phyloP scores from a whole-genome alignment of 1,140 invertebrate species.

The Platorchestia sp. region DNA sequence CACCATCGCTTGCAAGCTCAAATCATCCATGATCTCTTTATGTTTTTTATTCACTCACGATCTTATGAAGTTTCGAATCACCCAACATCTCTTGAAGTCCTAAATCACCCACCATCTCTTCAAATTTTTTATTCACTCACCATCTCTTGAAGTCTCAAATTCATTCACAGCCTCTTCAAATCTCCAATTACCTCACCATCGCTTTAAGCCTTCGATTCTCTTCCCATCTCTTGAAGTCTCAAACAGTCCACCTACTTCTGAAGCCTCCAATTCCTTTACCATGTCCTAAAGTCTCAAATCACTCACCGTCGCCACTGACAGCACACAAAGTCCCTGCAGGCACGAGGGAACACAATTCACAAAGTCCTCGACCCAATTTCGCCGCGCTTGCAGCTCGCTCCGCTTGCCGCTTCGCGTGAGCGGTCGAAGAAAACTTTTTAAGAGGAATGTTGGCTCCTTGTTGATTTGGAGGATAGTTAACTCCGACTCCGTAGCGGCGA shows the following conservation, averaged over 20 bases:
- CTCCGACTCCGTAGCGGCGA: neutral
- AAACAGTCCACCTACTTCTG: too few species aligned
- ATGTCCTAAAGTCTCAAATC: neutral
- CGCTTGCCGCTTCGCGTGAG: neutral
- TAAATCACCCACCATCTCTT: too few species aligned
- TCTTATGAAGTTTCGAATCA: too few species aligned
- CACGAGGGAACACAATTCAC: neutral
- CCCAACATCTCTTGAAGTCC: too few species aligned
- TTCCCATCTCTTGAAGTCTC: too few species aligned
- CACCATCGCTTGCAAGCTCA: too few species aligned
- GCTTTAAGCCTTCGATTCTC: too few species aligned
- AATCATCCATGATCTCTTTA: too few species aligned
- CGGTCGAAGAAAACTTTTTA: neutral
- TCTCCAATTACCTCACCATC: neutral
- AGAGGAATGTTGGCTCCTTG: neutral
- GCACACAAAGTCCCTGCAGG: neutral
- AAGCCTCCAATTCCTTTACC: too few species aligned
- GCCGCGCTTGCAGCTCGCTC: neutral
- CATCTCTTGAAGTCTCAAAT: too few species aligned
- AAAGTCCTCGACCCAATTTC: neutral
- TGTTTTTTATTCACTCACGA: too few species aligned
- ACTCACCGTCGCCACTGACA: neutral
- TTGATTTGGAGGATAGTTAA: neutral
- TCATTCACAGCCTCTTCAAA: neutral
- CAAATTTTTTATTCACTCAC: too few species aligned